phyloP scores from a whole-genome alignment of 2,113 vertebrate species.

The Clupea harengus region DNA sequence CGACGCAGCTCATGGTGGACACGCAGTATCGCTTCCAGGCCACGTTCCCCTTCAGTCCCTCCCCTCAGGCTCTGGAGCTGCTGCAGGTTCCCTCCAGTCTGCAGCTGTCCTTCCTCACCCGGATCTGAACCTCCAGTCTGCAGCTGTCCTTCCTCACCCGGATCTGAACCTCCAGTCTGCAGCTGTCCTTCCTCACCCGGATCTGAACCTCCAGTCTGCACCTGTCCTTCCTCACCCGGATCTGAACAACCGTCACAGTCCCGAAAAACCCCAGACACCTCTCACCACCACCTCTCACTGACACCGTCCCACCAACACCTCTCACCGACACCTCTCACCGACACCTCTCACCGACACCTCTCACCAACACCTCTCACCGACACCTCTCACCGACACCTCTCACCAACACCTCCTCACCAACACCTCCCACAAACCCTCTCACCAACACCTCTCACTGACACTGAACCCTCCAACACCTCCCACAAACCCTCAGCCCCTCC shows the following conservation, averaged over 20 bases:
- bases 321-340: no score
- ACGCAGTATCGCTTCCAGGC: slow-evolving; percentile 90
- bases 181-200: no score
- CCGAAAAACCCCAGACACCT: no score
- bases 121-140: slow-evolving; percentile 68
- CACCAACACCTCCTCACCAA: no score
- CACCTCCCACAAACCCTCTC: background rate
- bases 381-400: no score
- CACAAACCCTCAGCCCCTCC: no score
- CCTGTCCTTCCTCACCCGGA: no score
- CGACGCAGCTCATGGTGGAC: slow-evolving; percentile 85
- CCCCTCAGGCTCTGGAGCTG: slow-evolving; percentile 85
- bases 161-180: no score
- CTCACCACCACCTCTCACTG: background rate
- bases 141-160: no score
- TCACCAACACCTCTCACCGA: no score
- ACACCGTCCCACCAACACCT: background rate
- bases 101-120: slow-evolving; percentile 83
- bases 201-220: no score
- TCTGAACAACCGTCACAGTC: background rate
- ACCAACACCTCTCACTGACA: background rate
- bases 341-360: background rate
- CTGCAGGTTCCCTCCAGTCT: slow-evolving; percentile 91
- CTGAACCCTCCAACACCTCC: no score
- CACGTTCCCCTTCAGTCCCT: slow-evolving; percentile 87